These are phyloP conservation scores for Holcopasites calliopsidis DNA, from an alignment of 1,140 invertebrate species.

Conservation along the genomic window DNA sequence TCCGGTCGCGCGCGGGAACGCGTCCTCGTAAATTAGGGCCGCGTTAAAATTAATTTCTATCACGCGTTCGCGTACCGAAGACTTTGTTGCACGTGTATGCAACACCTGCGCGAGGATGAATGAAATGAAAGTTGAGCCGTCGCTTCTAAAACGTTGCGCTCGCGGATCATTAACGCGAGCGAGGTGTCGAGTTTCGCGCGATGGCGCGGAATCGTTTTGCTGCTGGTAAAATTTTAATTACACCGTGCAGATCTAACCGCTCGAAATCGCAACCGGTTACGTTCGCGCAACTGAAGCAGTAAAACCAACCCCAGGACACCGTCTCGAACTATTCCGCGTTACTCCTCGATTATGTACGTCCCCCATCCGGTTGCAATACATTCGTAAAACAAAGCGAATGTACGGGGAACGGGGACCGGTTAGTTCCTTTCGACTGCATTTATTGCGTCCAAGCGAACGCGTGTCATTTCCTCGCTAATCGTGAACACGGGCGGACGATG, in stretches of 20 bases:
- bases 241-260: not conserved
- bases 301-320: not conserved
- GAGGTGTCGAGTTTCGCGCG: not conserved
- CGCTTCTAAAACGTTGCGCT: not conserved
- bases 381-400: slow-evolving; percentile 54
- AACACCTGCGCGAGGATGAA: not conserved
- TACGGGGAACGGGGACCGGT: slow-evolving; percentile 13
- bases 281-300: not conserved
- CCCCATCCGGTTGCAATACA: not conserved
- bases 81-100: not conserved
- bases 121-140: not conserved
- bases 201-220: too few relatives aligned
- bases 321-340: not conserved
- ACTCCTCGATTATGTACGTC: not conserved
- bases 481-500: not conserved
- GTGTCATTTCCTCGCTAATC: slow-evolving; percentile 35
- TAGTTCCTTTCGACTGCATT: slow-evolving; percentile 41
- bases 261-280: not conserved
- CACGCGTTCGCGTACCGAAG: not conserved
- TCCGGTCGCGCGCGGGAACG: not conserved
- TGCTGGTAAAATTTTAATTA: slow-evolving; percentile 55
- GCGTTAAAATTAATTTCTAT: slow-evolving; percentile 45
- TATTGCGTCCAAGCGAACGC: slow-evolving; percentile 23
- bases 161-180: slow-evolving; percentile 15
- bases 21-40: slow-evolving; percentile 3